Evolutionary conservation across 2,797 vertebrate genomes (phyloP).

Genomic region (Numenius phaeopus): DNA sequence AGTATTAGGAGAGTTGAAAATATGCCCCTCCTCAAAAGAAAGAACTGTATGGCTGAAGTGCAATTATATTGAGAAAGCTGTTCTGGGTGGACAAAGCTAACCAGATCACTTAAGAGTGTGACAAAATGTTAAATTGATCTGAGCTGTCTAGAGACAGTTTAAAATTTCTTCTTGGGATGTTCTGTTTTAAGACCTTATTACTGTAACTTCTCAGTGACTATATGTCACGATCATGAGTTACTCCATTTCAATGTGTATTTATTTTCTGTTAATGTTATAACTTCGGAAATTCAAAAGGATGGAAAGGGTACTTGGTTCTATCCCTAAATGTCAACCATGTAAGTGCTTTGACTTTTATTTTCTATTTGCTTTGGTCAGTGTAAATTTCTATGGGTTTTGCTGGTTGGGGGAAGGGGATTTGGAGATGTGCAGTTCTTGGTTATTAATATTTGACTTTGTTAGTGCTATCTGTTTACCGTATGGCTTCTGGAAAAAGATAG

Average conservation of each 20-base stretch:
- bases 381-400: slow-evolving; percentile 86
- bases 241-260: slow-evolving; percentile 61
- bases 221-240: slow-evolving; percentile 20
- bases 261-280: slow-evolving; percentile 80
- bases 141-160: background rate
- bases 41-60: background rate
- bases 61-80: background rate
- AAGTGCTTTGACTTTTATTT: slow-evolving; percentile 87
- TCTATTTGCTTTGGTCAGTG: slow-evolving; percentile 87
- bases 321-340: slow-evolving; percentile 84
- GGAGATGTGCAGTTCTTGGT: slow-evolving; percentile 81
- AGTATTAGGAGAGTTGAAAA: background rate
- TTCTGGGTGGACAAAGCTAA: slow-evolving; percentile 1
- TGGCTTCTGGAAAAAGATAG: slow-evolving; percentile 72
- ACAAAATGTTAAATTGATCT: slow-evolving; percentile 25
- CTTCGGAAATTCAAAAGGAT: slow-evolving; percentile 72
- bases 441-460: slow-evolving; percentile 89
- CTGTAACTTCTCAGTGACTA: background rate
- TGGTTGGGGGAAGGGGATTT: slow-evolving; percentile 84
- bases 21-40: background rate
- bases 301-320: slow-evolving; percentile 75
- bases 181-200: slow-evolving; percentile 28
- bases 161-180: slow-evolving; percentile 38
- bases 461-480: slow-evolving; percentile 85
- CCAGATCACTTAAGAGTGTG: background rate